Base-by-base conservation (phyloP, 2,888 invertebrate genomes). In the Torymus tubicola region DNA sequence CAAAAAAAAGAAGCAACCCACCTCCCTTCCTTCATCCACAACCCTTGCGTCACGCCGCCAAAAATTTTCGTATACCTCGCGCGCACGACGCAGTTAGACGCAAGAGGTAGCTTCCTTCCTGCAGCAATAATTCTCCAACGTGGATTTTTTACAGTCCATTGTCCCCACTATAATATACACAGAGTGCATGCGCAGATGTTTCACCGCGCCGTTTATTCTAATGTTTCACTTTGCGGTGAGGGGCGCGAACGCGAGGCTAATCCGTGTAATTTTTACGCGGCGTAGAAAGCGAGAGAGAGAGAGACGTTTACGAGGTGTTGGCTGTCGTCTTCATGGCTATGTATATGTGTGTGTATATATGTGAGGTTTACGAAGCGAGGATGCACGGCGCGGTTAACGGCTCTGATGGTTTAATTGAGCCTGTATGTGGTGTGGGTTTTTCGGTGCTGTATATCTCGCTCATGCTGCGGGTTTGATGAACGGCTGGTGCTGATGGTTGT, bases 231-330 rank as follows among this genome's bases (percentile, higher is more conserved):
- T 74, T 76, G 78, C 63, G 77, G 61, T 42, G 16, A 14, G 10
- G 12, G 24, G 16, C 14, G 21, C 42, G n/a, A 16, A 11, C 16
- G 21, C 68, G 18, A 1, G 18, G 31, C 71, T 81, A 75, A 78
- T 78, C 75, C 78, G 73, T 81, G 81, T 79, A 81, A 81, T 81
- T 79, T 75, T 73, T 72, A 71, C 42, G 71, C 52, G 71, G 31
- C 12, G 52, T 50, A 42, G 14, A n/a, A 21, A 11, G 24, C 60
- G 42, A 55, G 24, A 64, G 52, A 50, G 63, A 42, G 16, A 42
- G 31, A 74, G 31, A 68, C 61, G 53, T 81, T 70, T 68, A 75
- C 63, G 63, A 81, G 57, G 53, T 72, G 75, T 75, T 50, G 61
- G n/a, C 2, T 67, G 21, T 60, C 11, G 16, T 24, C 60, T 65